These are phyloP conservation scores for Drosophila tanythrix DNA, from an alignment of 2,888 invertebrate species.

Conservation along the genomic window DNA sequence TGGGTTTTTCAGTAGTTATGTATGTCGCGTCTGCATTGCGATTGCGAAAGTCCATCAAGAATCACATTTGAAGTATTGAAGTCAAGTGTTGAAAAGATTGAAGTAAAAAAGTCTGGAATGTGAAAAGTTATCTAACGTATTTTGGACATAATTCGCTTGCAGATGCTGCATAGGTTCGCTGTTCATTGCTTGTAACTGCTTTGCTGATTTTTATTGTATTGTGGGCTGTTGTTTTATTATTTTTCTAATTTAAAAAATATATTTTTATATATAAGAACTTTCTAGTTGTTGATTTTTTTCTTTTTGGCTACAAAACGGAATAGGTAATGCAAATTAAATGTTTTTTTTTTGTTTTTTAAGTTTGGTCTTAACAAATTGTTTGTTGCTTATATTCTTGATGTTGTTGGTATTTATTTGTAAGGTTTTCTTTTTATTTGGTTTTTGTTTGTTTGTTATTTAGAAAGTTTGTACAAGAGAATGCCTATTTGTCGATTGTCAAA, in stretches of 20 bases:
- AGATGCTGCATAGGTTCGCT: conserved; percentile 43
- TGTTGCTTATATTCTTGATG: conserved; percentile 39
- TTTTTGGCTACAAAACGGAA: conserved; percentile 22
- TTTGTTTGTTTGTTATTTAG: conserved; percentile 50
- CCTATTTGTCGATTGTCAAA: conserved; percentile 86
- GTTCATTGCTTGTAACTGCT: conserved; percentile 39
- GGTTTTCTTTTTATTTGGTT: conserved; percentile 23
- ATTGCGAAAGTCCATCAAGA: conserved; percentile 8
- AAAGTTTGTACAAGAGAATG: conserved; percentile 84
- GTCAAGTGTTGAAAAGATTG: conserved; percentile 29
- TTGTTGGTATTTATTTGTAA: conserved; percentile 39
- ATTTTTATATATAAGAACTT: conserved; percentile 12
- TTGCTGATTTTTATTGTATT: conserved; percentile 27
- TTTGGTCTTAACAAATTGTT: conserved; percentile 57
- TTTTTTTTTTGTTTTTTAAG: conserved; percentile 8
- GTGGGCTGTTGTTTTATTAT: conserved; percentile 20
- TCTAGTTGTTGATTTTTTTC: neutral
- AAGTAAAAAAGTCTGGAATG: conserved; percentile 36
- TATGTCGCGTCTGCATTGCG: conserved; percentile 50
- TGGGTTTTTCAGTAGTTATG: conserved; percentile 50
- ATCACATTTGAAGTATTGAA: conserved; percentile 47
- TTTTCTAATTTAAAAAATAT: conserved; percentile 29
- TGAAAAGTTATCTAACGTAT: conserved; percentile 31
- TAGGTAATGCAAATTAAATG: conserved; percentile 38
- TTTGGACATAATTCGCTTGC: conserved; percentile 29